Evolutionary conservation across 1,140 invertebrate species (phyloP), one percentile per base, ranked within the genome.

Genomic region (Holotrichia oblita): DNA sequence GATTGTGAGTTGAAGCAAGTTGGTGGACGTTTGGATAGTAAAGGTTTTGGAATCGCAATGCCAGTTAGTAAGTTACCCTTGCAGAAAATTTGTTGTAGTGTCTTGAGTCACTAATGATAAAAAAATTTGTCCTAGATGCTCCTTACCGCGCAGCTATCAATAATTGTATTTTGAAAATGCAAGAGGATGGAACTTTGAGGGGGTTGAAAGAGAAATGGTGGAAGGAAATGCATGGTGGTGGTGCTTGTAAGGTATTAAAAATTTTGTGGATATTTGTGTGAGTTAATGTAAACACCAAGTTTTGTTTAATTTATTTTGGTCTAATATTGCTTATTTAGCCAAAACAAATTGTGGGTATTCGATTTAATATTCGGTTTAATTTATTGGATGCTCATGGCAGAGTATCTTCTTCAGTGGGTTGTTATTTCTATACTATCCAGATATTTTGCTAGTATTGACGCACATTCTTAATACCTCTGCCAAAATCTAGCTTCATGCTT

Each of bases 21-120:
- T 81, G 93, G 95, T 59, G 89, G 91, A 48, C 87, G 92, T 79
- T 86, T 96, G 41, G 93, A 97, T 87, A 93, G 90, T 55, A 97
- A 97, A 86, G 94, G 94, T 81, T 96, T 95, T 81, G 94, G 94
- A 0, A 93, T 94, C 81, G 94, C 92, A 40, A 93, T 92, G 89
- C 92, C 89, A 34, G 92, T 93, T 83, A 90, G 93, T 94, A 87
- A 89, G 89, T 87, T 3, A 12, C 4, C 12, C 22, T 73, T 59
- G 17, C 6, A 3, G n/a, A 69, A 22, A 6, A 14, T 20, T 12
- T 3, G 22, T 69, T 69, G 10, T 27, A 69, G 64, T 6, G n/a
- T n/a, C n/a, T n/a, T n/a, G n/a, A n/a, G n/a, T n/a, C n/a, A n/a
- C n/a, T n/a, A 69, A 4, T 69, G 34, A 74, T 73, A 34, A n/a